These are phyloP conservation scores for Chymomyza caudatula DNA, from an alignment of 2,888 invertebrate species.

Conservation along the genomic window DNA sequence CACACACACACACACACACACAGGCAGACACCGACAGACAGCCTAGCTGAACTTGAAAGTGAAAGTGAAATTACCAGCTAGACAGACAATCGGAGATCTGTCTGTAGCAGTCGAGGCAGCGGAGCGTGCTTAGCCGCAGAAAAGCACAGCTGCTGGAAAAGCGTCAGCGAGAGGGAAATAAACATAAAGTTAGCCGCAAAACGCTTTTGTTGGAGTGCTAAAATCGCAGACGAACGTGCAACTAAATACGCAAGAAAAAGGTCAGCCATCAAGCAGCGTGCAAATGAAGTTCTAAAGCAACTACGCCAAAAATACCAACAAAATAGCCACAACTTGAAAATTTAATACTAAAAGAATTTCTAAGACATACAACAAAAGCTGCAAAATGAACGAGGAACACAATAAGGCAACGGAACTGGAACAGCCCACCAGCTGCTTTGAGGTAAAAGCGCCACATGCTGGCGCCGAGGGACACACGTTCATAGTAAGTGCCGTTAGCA, in stretches of 20 bases:
- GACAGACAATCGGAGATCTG: neutral
- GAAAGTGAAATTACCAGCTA: slow-evolving; percentile 59
- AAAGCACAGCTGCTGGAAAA: neutral
- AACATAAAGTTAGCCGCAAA: neutral
- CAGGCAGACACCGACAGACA: slow-evolving; percentile 40
- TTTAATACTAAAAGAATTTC: neutral
- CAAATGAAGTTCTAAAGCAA: slow-evolving; percentile 46
- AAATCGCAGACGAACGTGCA: neutral
- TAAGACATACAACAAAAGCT: neutral
- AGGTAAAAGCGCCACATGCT: slow-evolving; percentile 50
- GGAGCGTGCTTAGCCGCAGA: neutral
- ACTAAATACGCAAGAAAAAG: slow-evolving; percentile 2
- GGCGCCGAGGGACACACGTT: slow-evolving; percentile 65
- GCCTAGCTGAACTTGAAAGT: slow-evolving; percentile 66
- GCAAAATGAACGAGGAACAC: slow-evolving; percentile 1
- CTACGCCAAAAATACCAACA: slow-evolving; percentile 29
- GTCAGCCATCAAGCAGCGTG: slow-evolving; percentile 31
- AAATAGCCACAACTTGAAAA: neutral
- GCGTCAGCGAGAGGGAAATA: neutral
- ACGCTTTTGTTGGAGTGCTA: slow-evolving; percentile 41
- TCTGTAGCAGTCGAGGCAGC: neutral
- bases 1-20: slow-evolving; percentile 44
- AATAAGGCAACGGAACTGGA: neutral
- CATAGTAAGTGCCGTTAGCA: slow-evolving; percentile 61
- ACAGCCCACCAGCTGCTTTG: slow-evolving; percentile 27